Evolutionary conservation across 2,113 vertebrate genomes (phyloP), one percentile per base, ranked within the genome.

Genomic region (Syngnathus floridae): DNA sequence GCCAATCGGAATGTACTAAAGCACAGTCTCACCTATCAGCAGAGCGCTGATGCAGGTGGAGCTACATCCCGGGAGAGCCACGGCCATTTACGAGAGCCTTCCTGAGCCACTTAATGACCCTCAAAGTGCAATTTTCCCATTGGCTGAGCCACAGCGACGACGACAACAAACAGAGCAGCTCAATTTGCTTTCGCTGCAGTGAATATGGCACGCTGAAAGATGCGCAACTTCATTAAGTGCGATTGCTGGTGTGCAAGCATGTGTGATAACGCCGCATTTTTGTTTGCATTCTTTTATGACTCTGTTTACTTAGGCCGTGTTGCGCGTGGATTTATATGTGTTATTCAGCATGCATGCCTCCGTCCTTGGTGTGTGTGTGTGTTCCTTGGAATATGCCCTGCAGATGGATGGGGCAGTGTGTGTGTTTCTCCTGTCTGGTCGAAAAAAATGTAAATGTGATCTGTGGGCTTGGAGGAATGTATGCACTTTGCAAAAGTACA

Each of bases 161-260:
- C 37, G 12, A 59, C 35, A 60, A 86, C 79, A 85, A 83, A 83
- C 77, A 82, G 84, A 84, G 77, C 77, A 78, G 41, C 51, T 64
- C 81, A 82, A 85, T 89, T 86, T 85, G 86, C 88, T 87, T 86
- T 73, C 76, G 87, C 82, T 85, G 83, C 86, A 86, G 86, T 75
- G 83, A 73, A 65, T 51, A n/a, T 64, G 45, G 76, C 67, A 58
- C 11, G 48, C 46, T 66, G 73, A 63, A 73, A 55, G 65, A 73
- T 72, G 75, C 65, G 74, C 31, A 76, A 59, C 52, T 65, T 45
- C 2, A 65, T 66, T 76, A 61, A 64, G 74, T 75, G 76, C 36
- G 62, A 57, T 70, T 72, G 76, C 66, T 40, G 62, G 52, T 22
- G 54, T 37, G 64, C 40, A 57, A n/a, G 19, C 54, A 41, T 61